Conservation (phyloP, 2,797 vertebrate species). For the Pantherophis vulpinus region DNA sequence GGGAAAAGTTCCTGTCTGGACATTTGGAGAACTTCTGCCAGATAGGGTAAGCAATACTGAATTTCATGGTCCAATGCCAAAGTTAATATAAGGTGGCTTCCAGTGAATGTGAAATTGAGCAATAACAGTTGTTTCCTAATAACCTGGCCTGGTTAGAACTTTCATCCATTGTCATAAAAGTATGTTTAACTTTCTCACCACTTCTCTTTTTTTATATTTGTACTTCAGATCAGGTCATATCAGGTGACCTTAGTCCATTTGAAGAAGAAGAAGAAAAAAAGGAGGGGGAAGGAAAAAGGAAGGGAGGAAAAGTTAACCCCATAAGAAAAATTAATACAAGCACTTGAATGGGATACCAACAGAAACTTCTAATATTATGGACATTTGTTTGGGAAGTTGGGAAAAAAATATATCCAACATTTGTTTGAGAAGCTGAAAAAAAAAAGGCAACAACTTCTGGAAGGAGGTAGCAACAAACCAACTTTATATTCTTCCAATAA, state of each 20-base stretch:
- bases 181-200: neutral
- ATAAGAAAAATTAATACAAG: neutral
- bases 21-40: neutral
- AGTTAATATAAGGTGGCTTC: neutral
- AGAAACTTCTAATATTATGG: neutral
- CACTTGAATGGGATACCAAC: neutral
- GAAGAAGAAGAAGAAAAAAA: neutral
- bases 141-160: neutral
- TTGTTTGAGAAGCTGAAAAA: neutral
- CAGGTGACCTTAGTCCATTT: neutral
- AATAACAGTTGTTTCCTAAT: neutral
- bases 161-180: neutral
- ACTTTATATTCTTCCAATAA: neutral
- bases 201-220: neutral
- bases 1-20: neutral
- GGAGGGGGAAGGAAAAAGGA: neutral
- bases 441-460: neutral
- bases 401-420: neutral
- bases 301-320: neutral
- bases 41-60: neutral
- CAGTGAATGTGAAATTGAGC: neutral
- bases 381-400: neutral
- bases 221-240: neutral
- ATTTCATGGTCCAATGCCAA: neutral
- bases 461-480: neutral